Percentiles rank a stretch among this genome's conserved stretches.
phyloP scores from a whole-genome alignment of 2,113 vertebrate species.

The Speoplatyrhinus poulsoni region DNA sequence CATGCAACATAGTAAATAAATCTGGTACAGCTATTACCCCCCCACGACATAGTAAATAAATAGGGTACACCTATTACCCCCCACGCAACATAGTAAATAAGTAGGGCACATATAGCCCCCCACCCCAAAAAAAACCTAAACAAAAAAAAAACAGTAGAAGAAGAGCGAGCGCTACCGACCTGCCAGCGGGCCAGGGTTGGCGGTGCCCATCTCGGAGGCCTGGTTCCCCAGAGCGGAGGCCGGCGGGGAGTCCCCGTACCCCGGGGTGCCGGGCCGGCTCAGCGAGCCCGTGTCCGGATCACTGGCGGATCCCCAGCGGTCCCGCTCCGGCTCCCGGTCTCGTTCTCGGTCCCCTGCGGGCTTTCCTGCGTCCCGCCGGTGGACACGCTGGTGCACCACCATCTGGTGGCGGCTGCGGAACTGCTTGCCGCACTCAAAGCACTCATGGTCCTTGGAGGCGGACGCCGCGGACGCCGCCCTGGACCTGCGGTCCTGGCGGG shows the following conservation, averaged over 20 bases:
- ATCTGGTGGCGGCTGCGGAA: constrained; percentile 96
- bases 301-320: constrained; percentile 82
- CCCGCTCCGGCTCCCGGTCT: constrained; percentile 31
- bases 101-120: too few relatives aligned
- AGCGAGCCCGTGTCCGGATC: constrained; percentile 85
- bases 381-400: constrained; percentile 90
- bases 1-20: too few relatives aligned
- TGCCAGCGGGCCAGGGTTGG: constrained; percentile 57
- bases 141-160: neutral
- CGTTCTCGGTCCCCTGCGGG: constrained; percentile 67
- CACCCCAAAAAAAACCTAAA: too few relatives aligned
- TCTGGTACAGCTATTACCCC: too few relatives aligned
- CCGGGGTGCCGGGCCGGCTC: constrained; percentile 85
- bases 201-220: constrained; percentile 77
- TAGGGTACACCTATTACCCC: too few relatives aligned
- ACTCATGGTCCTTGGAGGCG: constrained; percentile 83
- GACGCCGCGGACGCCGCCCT: constrained; percentile 69
- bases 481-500: constrained; percentile 79
- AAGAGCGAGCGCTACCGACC: constrained; percentile 35
- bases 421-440: constrained; percentile 93
- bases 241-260: constrained; percentile 83
- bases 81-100: too few relatives aligned
- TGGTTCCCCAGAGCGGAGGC: constrained; percentile 80
- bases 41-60: too few relatives aligned
- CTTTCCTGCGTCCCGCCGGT: constrained; percentile 81